Conservation (phyloP, 2,888 invertebrate species). For the Nowickia ferox region DNA sequence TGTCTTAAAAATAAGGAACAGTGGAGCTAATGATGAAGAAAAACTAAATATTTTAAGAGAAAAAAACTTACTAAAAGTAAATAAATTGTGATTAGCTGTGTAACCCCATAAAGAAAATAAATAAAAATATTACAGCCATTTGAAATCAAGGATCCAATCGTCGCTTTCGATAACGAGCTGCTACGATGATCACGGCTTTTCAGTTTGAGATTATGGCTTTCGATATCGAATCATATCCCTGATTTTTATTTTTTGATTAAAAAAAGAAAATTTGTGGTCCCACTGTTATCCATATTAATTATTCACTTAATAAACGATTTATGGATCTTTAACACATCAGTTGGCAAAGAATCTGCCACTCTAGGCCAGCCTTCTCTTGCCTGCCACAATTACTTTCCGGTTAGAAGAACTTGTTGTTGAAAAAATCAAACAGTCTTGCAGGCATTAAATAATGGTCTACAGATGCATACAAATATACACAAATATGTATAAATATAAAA, state of each 20-base stretch:
- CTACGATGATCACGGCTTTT: too few species aligned
- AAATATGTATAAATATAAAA: slow-evolving; percentile 28
- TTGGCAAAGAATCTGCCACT: slow-evolving; percentile 36
- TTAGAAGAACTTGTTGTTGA: slow-evolving; percentile 30
- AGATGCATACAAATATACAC: slow-evolving; percentile 23
- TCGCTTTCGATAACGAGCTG: too few species aligned
- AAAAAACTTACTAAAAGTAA: not conserved
- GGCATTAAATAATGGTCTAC: slow-evolving; percentile 15
- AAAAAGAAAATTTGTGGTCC: too few species aligned
- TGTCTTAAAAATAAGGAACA: not conserved
- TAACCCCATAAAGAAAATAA: too few species aligned
- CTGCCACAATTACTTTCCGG: slow-evolving; percentile 5
- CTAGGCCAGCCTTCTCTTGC: not conserved
- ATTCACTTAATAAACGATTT: slow-evolving; percentile 68
- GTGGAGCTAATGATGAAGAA: not conserved
- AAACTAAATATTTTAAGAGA: not conserved
- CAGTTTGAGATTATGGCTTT: not conserved
- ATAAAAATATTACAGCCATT: too few species aligned
- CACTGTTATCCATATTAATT: slow-evolving; percentile 54
- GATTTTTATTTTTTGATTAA: not conserved
- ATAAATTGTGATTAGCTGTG: too few species aligned
- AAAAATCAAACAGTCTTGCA: not conserved
- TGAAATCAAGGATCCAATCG: too few species aligned
- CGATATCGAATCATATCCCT: not conserved
- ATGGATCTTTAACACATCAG: slow-evolving; percentile 60